Conservation (phyloP, 2,888 invertebrate genomes). For the Nezara viridula region DNA sequence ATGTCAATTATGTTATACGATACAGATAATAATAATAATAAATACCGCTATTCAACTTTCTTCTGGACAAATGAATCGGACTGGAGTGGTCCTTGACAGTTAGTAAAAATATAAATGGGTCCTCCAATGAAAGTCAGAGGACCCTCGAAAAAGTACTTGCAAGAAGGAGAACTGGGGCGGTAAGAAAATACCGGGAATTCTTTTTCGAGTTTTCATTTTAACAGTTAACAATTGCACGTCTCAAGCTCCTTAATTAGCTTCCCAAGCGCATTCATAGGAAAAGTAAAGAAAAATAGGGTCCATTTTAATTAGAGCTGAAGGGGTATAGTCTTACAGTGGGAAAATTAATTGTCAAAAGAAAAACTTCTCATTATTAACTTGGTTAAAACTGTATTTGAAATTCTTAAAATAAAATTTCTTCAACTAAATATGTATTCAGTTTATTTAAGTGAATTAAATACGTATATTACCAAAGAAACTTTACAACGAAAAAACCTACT, state of each 20-base stretch:
- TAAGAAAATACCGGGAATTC: background rate
- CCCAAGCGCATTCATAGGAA: background rate
- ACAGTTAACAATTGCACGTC: constrained; percentile 9
- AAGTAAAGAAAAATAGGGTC: constrained; percentile 16
- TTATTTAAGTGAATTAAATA: background rate
- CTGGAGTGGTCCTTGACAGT: background rate
- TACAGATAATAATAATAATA: background rate
- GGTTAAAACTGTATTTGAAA: background rate
- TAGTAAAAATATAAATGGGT: constrained; percentile 18
- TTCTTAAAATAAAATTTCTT: background rate
- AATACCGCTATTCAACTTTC: background rate
- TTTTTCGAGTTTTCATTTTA: constrained; percentile 10
- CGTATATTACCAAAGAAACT: no score
- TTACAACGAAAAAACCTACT: no score
- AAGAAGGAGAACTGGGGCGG: background rate
- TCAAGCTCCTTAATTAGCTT: background rate
- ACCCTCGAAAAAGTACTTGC: background rate
- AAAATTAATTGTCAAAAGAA: background rate
- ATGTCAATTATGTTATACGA: no score
- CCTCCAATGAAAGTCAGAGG: background rate
- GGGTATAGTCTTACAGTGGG: background rate
- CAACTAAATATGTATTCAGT: background rate
- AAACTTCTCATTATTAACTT: background rate
- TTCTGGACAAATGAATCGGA: background rate
- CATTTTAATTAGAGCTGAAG: background rate